Conservation (phyloP, 1,140 invertebrate genomes). For the Scaptodrosophila lebanonensis region DNA sequence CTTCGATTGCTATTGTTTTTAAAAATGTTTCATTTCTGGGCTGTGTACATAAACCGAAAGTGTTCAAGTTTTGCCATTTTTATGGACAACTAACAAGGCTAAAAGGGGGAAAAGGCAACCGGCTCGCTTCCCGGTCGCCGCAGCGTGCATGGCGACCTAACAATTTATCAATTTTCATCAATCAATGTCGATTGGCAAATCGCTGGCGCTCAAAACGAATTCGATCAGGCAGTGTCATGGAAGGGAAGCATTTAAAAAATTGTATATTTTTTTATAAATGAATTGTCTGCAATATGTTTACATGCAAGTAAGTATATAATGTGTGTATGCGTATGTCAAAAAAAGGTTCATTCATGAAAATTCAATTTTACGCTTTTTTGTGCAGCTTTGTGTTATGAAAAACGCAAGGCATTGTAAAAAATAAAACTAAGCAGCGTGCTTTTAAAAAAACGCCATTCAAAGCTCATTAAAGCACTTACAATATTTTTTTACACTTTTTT, state of each 20-base stretch:
- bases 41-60: constrained; percentile 57
- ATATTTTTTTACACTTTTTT: constrained; percentile 2
- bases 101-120: constrained; percentile 43
- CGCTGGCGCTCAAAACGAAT: constrained; percentile 24
- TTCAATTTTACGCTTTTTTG: constrained; percentile 39
- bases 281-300: background rate
- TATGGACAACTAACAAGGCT: constrained; percentile 31
- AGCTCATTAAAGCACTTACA: constrained; percentile 14
- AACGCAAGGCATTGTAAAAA: too few species aligned
- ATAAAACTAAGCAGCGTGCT: too few species aligned
- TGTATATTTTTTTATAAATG: background rate
- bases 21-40: constrained; percentile 54
- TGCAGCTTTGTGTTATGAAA: constrained; percentile 17
- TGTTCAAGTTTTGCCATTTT: constrained; percentile 32
- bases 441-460: too few species aligned
- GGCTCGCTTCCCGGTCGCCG: constrained; percentile 18
- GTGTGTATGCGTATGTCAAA: constrained; percentile 6
- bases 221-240: background rate
- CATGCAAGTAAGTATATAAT: background rate
- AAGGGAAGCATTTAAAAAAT: background rate
- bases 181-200: constrained; percentile 62
- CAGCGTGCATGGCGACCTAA: constrained; percentile 5
- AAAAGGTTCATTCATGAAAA: constrained; percentile 55
- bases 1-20: constrained; percentile 37
- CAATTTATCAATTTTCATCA: constrained; percentile 67